Conservation (phyloP, 2,888 invertebrate genomes). For the Corbicula japonica region DNA sequence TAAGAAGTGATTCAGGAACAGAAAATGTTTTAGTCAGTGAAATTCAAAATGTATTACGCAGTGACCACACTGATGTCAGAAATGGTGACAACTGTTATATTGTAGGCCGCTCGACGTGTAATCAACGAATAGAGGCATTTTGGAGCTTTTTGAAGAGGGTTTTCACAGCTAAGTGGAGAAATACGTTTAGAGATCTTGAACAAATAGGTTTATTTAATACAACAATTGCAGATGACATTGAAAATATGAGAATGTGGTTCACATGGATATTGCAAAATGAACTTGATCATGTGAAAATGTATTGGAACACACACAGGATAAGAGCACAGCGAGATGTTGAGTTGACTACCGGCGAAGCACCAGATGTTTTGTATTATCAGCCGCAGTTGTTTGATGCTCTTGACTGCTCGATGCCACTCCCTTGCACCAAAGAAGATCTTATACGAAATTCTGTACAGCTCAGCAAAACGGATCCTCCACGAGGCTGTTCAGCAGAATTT, state of each 20-base stretch:
- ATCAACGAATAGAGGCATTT: constrained; percentile 12
- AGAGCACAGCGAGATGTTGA: constrained; percentile 10
- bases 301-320: constrained; percentile 11
- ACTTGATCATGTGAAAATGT: constrained; percentile 2
- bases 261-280: constrained; percentile 3
- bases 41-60: constrained; percentile 2
- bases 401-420: constrained; percentile 7
- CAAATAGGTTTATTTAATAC: constrained; percentile 1
- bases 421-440: background rate
- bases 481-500: background rate
- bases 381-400: background rate
- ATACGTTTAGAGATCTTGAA: background rate
- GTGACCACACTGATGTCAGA: constrained; percentile 8
- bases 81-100: background rate
- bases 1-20: constrained; percentile 11
- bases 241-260: constrained; percentile 8
- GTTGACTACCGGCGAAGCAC: constrained; percentile 5
- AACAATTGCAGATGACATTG: constrained; percentile 2
- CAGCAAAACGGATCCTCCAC: background rate
- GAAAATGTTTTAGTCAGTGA: constrained; percentile 1
- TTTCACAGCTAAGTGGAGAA: constrained; percentile 11
- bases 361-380: constrained; percentile 10
- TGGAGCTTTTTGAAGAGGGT: constrained; percentile 8
- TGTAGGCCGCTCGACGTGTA: background rate
- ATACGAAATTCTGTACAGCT: background rate